phyloP scores from a whole-genome alignment of 2,113 vertebrate genomes.

The Charadrius vociferus region DNA sequence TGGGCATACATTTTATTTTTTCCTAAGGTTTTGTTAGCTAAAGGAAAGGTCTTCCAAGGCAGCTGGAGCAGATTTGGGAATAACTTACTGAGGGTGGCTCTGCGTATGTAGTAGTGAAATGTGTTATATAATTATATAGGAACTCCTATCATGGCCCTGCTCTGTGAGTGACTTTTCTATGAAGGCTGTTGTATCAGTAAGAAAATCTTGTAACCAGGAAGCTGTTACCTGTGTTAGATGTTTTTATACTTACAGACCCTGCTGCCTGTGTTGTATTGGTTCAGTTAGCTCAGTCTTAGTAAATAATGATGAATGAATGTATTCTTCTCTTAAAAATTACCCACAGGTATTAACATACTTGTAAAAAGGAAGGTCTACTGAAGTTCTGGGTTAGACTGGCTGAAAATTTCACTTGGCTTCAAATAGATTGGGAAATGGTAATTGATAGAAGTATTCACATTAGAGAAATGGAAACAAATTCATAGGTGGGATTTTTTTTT shows the following conservation, averaged over 20 bases:
- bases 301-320: not conserved
- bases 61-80: not conserved
- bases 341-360: not conserved
- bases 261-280: not conserved
- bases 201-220: not conserved
- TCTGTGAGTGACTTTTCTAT: not conserved
- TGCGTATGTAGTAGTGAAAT: fast-evolving
- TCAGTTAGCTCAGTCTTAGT: not conserved
- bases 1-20: not conserved
- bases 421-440: not conserved
- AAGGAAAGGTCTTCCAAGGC: not conserved
- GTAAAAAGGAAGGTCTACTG: not conserved
- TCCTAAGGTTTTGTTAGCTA: not conserved
- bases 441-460: not conserved
- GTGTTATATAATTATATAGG: fast-evolving
- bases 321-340: not conserved
- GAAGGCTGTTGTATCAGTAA: not conserved
- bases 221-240: not conserved
- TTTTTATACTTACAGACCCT: not conserved
- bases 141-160: not conserved
- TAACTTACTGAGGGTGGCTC: not conserved
- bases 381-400: not conserved
- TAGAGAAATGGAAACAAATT: not conserved
- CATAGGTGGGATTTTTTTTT: not conserved
- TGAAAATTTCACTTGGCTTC: not conserved